Evolutionary conservation across 2,888 invertebrate species (phyloP).

Genomic region (Rhopalosiphum nymphaeae): DNA sequence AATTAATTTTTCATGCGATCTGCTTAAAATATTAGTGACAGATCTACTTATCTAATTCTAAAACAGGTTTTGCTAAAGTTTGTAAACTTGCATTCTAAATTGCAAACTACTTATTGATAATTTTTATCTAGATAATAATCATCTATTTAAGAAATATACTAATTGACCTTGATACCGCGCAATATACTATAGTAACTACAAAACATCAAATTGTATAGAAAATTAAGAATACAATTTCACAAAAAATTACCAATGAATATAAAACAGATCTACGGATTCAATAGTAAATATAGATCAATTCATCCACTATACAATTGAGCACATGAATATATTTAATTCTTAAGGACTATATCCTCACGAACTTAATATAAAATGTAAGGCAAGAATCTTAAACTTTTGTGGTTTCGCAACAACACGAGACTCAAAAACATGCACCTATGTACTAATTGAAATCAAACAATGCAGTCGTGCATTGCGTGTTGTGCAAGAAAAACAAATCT

Average conservation of each 20-base stretch:
- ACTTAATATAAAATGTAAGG: not conserved
- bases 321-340: not conserved
- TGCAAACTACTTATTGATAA: not conserved
- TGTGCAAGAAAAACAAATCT: too few species aligned
- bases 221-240: not conserved
- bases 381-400: not conserved
- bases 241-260: not conserved
- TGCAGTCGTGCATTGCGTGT: too few species aligned
- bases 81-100: not conserved
- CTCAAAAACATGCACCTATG: not conserved
- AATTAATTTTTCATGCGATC: rapidly evolving
- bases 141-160: not conserved
- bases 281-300: not conserved
- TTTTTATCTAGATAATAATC: not conserved
- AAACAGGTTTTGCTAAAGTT: not conserved
- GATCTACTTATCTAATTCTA: not conserved
- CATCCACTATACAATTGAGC: not conserved
- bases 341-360: not conserved
- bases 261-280: not conserved
- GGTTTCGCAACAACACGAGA: not conserved
- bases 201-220: not conserved
- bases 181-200: not conserved
- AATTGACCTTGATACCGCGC: not conserved
- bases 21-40: not conserved
- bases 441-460: too few species aligned